Base-by-base conservation (phyloP, 2,113 vertebrate species). In the Melanerpes formicivorus region DNA sequence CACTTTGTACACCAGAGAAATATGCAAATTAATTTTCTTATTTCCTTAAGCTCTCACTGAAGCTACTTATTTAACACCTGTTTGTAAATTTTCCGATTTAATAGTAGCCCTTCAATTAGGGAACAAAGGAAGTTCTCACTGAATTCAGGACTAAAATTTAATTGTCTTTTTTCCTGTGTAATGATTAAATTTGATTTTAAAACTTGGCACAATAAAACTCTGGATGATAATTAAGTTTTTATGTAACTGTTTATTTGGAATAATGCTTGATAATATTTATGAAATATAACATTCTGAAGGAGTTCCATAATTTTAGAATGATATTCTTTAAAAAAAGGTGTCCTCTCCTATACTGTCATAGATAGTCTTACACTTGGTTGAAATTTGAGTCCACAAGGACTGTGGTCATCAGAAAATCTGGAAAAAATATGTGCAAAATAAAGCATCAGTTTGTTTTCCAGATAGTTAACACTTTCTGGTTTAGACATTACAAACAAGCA, bases 21-120 rank as follows among this genome's bases (percentile, higher is more conserved):
- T 65, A 65, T 23, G 11, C 5, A 93, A 94, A 92, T 84, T 81
- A 93, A 84, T 84, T 81, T 87, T 5, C 55, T 84, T 89, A 29
- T 81, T 95, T 93, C 84, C 78, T 71, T 16, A 18, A 80, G 74
- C 17, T 72, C 29, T 59, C 81, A 76, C 65, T 69, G 17, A 30
- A 78, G 8, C 5, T 79, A 65, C 42, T 87, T 90, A 92, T 92
- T 92, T 84, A 90, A 70, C 5, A 65, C 6, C 8, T 79, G 40
- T 89, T 82, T 82, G 50, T n/a, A 90, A 92, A 79, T 74, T 73
- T 32, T 79, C 10, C 71, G 9, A 21, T 80, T 78, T 52, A 72
- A 30, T 56, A 64, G 37, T 72, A 71, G 6, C 5, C 10, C 2
- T 56, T 40, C 6, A 15, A 5, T 72, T 63, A 23, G 23, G 40